Conservation (phyloP, 2,113 vertebrate species). For the Meleagris gallopavo region DNA sequence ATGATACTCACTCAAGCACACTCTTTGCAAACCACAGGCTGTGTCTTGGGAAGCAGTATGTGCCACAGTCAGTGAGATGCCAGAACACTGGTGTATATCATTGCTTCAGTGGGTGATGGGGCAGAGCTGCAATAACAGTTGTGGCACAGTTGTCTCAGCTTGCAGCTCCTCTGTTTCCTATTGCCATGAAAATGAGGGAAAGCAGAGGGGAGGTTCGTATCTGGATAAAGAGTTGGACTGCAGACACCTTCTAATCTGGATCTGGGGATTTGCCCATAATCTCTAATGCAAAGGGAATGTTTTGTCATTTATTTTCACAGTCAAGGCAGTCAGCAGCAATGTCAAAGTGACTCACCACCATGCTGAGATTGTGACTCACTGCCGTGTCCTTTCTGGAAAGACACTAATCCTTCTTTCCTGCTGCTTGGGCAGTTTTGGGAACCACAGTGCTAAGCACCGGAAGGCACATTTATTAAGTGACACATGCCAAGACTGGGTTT, state of each 20-base stretch:
- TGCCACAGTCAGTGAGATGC: not conserved
- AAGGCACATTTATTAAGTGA: constrained; percentile 51
- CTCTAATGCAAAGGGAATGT: constrained; percentile 38
- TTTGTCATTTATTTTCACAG: not conserved
- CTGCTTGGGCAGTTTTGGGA: constrained; percentile 51
- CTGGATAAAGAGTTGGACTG: not conserved
- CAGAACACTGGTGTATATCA: not conserved
- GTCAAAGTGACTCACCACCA: constrained; percentile 54
- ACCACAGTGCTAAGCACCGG: constrained; percentile 30
- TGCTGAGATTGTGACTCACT: constrained; percentile 59
- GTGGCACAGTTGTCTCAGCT: not conserved
- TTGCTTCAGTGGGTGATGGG: not conserved
- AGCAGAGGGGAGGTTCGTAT: not conserved
- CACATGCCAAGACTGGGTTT: not conserved
- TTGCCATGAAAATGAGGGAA: not conserved
- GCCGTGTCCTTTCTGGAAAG: constrained; percentile 66
- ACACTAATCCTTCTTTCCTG: constrained; percentile 65
- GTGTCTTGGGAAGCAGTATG: not conserved
- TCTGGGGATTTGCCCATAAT: not conserved
- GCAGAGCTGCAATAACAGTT: not conserved
- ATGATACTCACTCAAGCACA: not conserved
- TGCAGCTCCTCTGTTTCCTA: not conserved
- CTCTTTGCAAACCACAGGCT: not conserved
- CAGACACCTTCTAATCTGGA: not conserved
- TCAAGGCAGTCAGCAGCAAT: not conserved